phyloP scores from a whole-genome alignment of 2,113 vertebrate species.

The Chlorodrepanis virens region DNA sequence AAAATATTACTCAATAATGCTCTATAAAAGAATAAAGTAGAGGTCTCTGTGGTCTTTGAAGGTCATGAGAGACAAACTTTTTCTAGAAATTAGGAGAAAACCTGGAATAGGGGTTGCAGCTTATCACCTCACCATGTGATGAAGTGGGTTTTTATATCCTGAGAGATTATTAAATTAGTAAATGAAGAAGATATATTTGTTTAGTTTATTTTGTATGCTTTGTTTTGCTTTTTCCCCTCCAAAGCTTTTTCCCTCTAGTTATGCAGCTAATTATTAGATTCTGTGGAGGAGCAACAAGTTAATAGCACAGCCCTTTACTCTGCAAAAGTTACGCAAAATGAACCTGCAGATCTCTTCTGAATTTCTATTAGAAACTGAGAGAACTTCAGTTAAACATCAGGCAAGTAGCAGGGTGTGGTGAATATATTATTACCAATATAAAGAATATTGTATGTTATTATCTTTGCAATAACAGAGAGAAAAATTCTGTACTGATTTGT shows the following conservation, averaged over 20 bases:
- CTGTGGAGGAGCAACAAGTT: background rate
- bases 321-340: background rate
- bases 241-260: background rate
- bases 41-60: background rate
- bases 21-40: background rate
- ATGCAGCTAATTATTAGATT: background rate
- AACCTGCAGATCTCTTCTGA: background rate
- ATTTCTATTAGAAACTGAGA: background rate
- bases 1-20: background rate
- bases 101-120: background rate
- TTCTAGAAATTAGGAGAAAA: background rate
- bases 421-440: background rate
- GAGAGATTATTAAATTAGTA: background rate
- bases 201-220: background rate
- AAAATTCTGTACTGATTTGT: background rate
- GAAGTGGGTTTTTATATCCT: background rate
- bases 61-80: background rate
- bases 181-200: background rate
- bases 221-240: background rate
- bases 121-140: background rate
- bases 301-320: background rate
- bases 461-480: background rate
- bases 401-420: background rate
- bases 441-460: background rate
- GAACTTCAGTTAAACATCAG: background rate